phyloP scores from a whole-genome alignment of 2,113 vertebrate genomes.

The Candoia aspera region DNA sequence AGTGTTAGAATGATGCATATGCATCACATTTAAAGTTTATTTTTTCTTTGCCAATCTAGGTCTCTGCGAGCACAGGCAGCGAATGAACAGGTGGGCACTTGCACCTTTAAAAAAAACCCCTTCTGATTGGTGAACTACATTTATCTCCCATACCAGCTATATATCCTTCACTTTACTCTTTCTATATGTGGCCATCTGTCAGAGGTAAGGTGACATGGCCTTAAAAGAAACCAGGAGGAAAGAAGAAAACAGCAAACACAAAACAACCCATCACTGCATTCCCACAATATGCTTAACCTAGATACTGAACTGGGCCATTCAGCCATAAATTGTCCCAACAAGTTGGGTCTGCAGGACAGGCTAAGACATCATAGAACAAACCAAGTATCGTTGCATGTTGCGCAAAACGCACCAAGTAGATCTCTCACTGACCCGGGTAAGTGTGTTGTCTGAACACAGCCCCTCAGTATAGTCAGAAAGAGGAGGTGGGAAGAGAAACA shows the following conservation, averaged over 20 bases:
- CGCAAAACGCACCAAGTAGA: not conserved
- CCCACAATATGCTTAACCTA: not conserved
- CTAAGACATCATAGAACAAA: not conserved
- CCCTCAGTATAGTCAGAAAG: not conserved
- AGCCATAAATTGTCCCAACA: not conserved
- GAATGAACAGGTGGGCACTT: not conserved
- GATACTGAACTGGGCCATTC: not conserved
- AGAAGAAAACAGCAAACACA: not conserved
- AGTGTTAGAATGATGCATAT: not conserved
- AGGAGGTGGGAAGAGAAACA: constrained; percentile 15
- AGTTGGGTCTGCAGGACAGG: not conserved
- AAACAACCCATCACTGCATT: not conserved
- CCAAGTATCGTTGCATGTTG: not conserved
- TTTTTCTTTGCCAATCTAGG: not conserved
- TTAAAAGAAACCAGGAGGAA: not conserved
- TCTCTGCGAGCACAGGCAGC: not conserved
- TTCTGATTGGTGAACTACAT: not conserved
- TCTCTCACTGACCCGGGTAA: not conserved
- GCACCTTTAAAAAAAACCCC: too few species aligned
- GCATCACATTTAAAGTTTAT: not conserved
- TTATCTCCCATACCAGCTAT: not conserved
- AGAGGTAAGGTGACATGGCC: not conserved
- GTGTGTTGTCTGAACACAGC: not conserved
- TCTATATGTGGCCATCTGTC: not conserved
- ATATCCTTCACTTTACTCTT: not conserved